Evolutionary conservation across 1,140 invertebrate genomes (phyloP).

Genomic region (Bursaphelenchus mucronatus): DNA sequence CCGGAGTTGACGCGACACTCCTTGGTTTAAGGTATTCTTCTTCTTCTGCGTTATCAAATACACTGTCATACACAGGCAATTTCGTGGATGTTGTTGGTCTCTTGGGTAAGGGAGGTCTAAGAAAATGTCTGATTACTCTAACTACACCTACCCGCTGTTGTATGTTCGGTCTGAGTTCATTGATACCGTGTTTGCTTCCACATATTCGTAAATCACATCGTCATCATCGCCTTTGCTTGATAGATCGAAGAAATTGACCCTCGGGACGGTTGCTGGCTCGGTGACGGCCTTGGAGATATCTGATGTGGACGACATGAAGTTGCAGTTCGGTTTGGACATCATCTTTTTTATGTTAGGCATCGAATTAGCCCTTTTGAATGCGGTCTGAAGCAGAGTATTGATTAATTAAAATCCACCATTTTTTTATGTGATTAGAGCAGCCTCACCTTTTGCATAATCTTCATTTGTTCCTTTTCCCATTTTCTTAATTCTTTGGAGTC

Average conservation of each 20-base stretch:
- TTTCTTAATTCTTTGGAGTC: conserved; percentile 53
- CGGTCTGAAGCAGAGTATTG: background rate
- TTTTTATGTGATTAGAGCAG: too few relatives aligned
- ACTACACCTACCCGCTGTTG: background rate
- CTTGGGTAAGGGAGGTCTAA: conserved; percentile 13
- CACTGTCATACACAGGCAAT: conserved; percentile 6
- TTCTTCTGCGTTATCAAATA: conserved; percentile 3
- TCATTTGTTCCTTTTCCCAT: conserved; percentile 52
- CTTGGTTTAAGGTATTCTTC: conserved; percentile 12
- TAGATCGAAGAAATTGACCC: too few relatives aligned
- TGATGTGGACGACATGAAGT: background rate
- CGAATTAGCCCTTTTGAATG: conserved; percentile 57
- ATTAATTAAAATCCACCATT: background rate
- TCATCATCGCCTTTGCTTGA: background rate
- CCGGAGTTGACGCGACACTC: background rate
- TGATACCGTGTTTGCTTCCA: conserved; percentile 38
- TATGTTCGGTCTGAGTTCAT: conserved; percentile 22
- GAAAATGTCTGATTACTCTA: background rate
- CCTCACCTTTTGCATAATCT: conserved; percentile 19
- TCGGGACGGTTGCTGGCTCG: background rate
- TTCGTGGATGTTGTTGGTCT: conserved; percentile 5
- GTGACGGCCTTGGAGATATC: conserved; percentile 15
- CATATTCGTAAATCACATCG: conserved; percentile 47
- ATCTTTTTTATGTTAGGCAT: conserved; percentile 55
- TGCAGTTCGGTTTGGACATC: background rate